A percentile compares a stretch with the other conserved stretches of the same genome.
These are phyloP conservation scores for Poeciliopsis occidentalis DNA, from an alignment of 2,113 vertebrate species.

Conservation along the genomic window DNA sequence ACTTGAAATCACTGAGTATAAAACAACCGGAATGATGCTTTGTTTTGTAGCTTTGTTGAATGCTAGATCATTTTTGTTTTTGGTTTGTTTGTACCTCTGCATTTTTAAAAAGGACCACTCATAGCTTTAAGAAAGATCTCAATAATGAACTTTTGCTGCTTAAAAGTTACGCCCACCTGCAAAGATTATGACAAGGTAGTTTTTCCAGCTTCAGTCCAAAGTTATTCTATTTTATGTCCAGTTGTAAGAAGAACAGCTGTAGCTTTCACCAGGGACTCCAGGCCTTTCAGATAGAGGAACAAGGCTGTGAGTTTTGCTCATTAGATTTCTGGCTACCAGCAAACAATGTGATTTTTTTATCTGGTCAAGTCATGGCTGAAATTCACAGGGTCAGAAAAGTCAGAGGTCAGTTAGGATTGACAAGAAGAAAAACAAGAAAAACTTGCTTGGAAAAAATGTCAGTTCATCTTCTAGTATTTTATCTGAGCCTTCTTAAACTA, in stretches of 20 bases:
- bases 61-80: too few relatives aligned
- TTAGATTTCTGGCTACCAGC: not conserved
- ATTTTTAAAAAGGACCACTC: too few relatives aligned
- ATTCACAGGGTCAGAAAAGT: not conserved
- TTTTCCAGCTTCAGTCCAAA: not conserved
- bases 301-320: not conserved
- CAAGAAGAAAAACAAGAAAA: not conserved
- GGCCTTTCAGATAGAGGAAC: not conserved
- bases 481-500: not conserved
- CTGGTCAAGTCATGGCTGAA: not conserved
- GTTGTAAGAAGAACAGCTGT: not conserved
- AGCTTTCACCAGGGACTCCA: not conserved
- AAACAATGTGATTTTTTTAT: not conserved
- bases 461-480: slow-evolving; percentile 2
- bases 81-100: too few relatives aligned
- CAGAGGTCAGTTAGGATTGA: not conserved
- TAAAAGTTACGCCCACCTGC: too few relatives aligned
- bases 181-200: not conserved
- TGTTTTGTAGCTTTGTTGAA: too few relatives aligned
- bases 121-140: too few relatives aligned
- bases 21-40: not conserved
- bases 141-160: too few relatives aligned
- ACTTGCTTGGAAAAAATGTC: slow-evolving; percentile 6
- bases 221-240: not conserved
- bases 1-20: not conserved